Base-by-base conservation (phyloP, 2,888 invertebrate species). In the Catotricha subobsoleta region DNA sequence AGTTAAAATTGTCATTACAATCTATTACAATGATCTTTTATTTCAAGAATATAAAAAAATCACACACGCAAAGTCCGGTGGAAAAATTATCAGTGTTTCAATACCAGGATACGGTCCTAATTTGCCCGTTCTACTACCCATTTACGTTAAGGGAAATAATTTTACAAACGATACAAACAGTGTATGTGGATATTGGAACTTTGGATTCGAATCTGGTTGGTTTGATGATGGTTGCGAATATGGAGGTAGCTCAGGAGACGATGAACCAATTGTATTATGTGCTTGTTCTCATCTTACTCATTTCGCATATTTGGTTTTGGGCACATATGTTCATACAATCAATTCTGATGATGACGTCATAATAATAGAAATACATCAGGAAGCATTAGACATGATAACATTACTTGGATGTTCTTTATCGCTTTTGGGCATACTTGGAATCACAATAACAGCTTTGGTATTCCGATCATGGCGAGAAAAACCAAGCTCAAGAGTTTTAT, bases 401-500 rank as follows among this genome's bases (percentile, higher is more conserved):
- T 49, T 72, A 18, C 52, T 71, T 2, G 75, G 76, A 1, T 69
- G 73, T 47, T 64, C 66, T 10, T 51, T 74, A 3, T 76, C 76
- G 1, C 53, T 74, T 25, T 47, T 69, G 2, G 74, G 74, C 16
- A 62, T 75, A 21, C 42, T 62, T n/a, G 67, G 71, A 3, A 72
- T 74, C 44, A 67, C 70, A 54, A 52, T 68, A 15, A 75, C 74
- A 1, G 74, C 73, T 2, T 55, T 66, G 10, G 50, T 71, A 8
- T 74, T 74, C 50, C 60, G 65, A 45, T 65, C 67, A 30, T 73
- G 77, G 69, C 66, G 78, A 13, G 65, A 67, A 50, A 69, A 72
- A 49, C 66, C 74, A 1, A 72, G 75, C 0, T 74, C 75, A 29
- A 74, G 76, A 57, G 67, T 78, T 8, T 58, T 80, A 20, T 59